phyloP scores from a whole-genome alignment of 1,140 invertebrate genomes.

The Delia radicum region DNA sequence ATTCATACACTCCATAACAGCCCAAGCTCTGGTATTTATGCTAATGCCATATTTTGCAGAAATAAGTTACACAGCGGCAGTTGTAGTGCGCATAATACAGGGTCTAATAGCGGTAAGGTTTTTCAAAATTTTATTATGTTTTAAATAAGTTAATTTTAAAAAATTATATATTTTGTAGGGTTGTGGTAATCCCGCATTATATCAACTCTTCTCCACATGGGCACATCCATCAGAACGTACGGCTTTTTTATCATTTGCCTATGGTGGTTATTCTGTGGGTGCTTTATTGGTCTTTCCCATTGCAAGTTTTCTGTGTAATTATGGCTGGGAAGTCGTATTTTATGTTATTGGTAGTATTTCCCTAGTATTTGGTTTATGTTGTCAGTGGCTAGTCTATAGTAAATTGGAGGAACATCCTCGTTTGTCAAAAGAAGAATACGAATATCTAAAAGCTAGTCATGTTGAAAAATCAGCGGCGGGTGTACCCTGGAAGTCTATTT shows the following conservation, averaged over 20 bases:
- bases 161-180: slow-evolving; percentile 32
- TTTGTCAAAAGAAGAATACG: slow-evolving; percentile 33
- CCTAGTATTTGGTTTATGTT: slow-evolving; percentile 36
- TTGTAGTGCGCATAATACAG: slow-evolving; percentile 32
- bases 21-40: slow-evolving; percentile 34
- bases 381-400: slow-evolving; percentile 43
- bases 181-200: slow-evolving; percentile 43
- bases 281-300: slow-evolving; percentile 42
- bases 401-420: slow-evolving; percentile 44
- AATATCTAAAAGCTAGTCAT: slow-evolving; percentile 32
- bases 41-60: slow-evolving; percentile 39
- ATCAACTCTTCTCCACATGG: slow-evolving; percentile 47
- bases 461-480: not conserved
- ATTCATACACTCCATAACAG: slow-evolving; percentile 39
- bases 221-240: slow-evolving; percentile 50
- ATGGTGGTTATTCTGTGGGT: slow-evolving; percentile 42
- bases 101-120: slow-evolving; percentile 41
- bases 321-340: slow-evolving; percentile 40
- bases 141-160: not conserved
- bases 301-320: slow-evolving; percentile 38
- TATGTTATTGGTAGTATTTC: slow-evolving; percentile 39
- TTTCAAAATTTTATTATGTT: not conserved
- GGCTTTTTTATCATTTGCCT: slow-evolving; percentile 43
- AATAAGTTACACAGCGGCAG: slow-evolving; percentile 33
- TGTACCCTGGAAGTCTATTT: slow-evolving; percentile 40